phyloP scores from a whole-genome alignment of 2,797 vertebrate genomes.

The Denticeps clupeoides region DNA sequence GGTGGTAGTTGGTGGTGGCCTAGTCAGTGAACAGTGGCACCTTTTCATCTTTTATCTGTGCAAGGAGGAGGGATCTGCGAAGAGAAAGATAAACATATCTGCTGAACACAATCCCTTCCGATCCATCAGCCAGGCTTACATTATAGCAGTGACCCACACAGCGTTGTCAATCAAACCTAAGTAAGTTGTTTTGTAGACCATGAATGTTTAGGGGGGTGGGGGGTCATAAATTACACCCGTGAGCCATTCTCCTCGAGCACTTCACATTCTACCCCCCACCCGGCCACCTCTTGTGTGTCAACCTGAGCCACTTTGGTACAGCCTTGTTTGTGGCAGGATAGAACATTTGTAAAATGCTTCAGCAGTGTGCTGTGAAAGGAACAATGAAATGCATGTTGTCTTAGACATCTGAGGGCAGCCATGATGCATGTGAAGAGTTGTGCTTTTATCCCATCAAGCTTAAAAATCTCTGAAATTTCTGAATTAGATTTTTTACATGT shows the following conservation, averaged over 20 bases:
- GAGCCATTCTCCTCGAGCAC: slow-evolving; percentile 13
- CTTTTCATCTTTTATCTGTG: slow-evolving; percentile 68
- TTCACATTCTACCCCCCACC: not conserved
- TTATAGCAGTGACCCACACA: slow-evolving; percentile 53
- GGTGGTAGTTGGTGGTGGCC: slow-evolving; percentile 53
- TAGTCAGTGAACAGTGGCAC: slow-evolving; percentile 50
- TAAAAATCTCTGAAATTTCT: no score
- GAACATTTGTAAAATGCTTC: no score
- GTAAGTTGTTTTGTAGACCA: slow-evolving; percentile 31
- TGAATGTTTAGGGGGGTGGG: not conserved
- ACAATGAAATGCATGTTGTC: slow-evolving; percentile 21
- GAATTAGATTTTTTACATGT: no score
- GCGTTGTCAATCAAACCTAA: slow-evolving; percentile 44
- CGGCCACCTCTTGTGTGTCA: not conserved
- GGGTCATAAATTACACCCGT: slow-evolving; percentile 7
- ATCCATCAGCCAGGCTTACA: slow-evolving; percentile 58
- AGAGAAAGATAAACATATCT: slow-evolving; percentile 67
- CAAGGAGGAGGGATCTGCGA: slow-evolving; percentile 61
- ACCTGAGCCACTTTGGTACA: no score
- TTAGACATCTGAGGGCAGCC: slow-evolving; percentile 23
- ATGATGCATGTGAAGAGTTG: no score
- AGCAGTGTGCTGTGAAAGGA: no score
- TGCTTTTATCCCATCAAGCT: no score
- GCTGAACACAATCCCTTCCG: slow-evolving; percentile 53
- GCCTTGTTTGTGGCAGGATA: no score